Conservation (phyloP, 2,888 invertebrate species). For the Volucella zonaria region DNA sequence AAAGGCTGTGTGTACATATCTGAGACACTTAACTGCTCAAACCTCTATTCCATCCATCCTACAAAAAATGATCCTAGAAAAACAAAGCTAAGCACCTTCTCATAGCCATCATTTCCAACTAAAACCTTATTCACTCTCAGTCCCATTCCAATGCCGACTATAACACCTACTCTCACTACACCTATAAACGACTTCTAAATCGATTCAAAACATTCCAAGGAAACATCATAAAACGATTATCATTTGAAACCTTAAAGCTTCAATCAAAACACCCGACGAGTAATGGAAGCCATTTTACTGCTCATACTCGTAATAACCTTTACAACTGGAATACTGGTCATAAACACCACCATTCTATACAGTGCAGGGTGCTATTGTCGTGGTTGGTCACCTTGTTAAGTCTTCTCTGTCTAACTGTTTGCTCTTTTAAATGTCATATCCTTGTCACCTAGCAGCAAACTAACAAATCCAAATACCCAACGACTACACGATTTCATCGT, state of each 20-base stretch:
- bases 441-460: constrained; percentile 54
- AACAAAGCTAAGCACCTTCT: no score
- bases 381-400: constrained; percentile 53
- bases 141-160: neutral
- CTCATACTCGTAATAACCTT: neutral
- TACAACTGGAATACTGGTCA: neutral
- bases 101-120: no score
- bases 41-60: no score
- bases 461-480: constrained; percentile 15
- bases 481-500: constrained; percentile 59
- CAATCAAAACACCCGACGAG: constrained; percentile 11
- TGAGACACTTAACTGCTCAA: no score
- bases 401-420: constrained; percentile 41
- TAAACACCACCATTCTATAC: constrained; percentile 11
- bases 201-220: neutral
- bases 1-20: no score
- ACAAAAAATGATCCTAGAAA: no score
- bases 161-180: neutral
- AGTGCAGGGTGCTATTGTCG: constrained; percentile 12
- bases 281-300: constrained; percentile 1
- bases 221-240: constrained; percentile 5
- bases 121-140: neutral
- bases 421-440: constrained; percentile 58
- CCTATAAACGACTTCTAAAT: neutral
- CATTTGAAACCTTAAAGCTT: neutral